Evolutionary conservation across 2,113 vertebrate genomes (phyloP), one percentile per base, ranked within the genome.

Genomic region (Paralichthys olivaceus): DNA sequence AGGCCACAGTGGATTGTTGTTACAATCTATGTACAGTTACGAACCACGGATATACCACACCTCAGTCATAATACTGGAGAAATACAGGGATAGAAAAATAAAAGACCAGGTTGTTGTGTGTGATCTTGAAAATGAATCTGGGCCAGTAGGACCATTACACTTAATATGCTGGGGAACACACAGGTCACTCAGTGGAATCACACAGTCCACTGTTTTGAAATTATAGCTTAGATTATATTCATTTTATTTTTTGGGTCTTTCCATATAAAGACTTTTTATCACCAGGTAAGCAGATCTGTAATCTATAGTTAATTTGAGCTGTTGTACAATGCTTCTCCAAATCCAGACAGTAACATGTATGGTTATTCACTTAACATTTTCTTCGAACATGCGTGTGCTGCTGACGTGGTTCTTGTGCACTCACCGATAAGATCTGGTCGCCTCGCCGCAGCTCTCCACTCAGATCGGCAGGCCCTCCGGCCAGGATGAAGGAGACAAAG

Each of bases 401-500:
- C 5, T 19, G 22, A 40, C 4, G 11, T 57, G 13, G 14, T 20
- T 51, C n/a, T 4, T 34, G 32, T 7, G 20, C 55, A 97, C 97
- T 96, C 83, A 99, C 97, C 47, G 97, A 99, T 40, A 98, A 83
- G 89, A 99, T 98, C 80, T 99, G 97, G 87, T 99, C 97, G 68
- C 97, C 97, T 90, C 97, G 92, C 89, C 96, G 95, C 73, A 99
- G 94, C 34, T 99, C 97, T 64, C 97, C 97, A 1, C 97, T 98
- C 86, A 99, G 96, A 90, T 99, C 97, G 0, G 97, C 97, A 0
- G 97, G 97, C 53, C 97, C 97, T 25, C 97, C 97, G 0, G 97
- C 97, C 55, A 99, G 95, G 93, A 99, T 98, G 94, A 99, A 99
- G 51, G 97, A 99, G 28, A 99, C 96, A 57, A 99, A 98, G 92